A percentile compares a stretch with the other conserved stretches of the same genome.
Evolutionary conservation across 2,888 invertebrate genomes (phyloP).

Genomic region (Deilephila porcellus): DNA sequence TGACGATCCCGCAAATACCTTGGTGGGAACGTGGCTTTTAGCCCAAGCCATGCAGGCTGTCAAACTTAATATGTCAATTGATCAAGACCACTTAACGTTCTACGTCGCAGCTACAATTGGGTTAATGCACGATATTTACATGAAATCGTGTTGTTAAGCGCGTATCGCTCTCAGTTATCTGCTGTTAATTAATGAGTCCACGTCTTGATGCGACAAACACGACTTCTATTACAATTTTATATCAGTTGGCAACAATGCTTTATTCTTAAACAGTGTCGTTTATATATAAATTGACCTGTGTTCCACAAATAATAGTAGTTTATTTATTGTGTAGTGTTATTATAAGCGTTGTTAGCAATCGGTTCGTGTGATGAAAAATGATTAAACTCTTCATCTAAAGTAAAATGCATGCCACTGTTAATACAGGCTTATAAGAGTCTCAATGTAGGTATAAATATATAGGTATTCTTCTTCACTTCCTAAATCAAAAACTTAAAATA

Average conservation of each 20-base stretch:
- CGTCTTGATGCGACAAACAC: constrained; percentile 34
- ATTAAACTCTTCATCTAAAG: too few species aligned
- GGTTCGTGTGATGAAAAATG: too few species aligned
- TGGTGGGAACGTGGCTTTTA: not conserved
- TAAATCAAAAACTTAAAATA: too few species aligned
- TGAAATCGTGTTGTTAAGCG: constrained; percentile 28
- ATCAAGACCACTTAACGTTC: not conserved
- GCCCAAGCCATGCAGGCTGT: not conserved
- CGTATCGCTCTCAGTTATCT: constrained; percentile 34
- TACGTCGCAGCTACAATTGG: not conserved
- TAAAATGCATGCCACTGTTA: too few species aligned
- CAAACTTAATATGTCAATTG: not conserved
- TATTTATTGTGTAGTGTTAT: too few species aligned
- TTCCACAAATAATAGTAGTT: not conserved
- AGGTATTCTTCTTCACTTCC: too few species aligned
- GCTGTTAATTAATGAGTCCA: constrained; percentile 43
- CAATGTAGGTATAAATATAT: too few species aligned
- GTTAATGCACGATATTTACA: constrained; percentile 23
- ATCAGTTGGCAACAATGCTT: constrained; percentile 17
- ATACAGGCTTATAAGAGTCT: too few species aligned
- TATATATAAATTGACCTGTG: not conserved
- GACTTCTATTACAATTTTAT: constrained; percentile 29
- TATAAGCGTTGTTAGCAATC: too few species aligned
- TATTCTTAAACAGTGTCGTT: not conserved
- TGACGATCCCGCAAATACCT: too few species aligned